A percentile compares a stretch with the other conserved stretches of the same genome.
Conservation (phyloP, 2,113 vertebrate genomes). For the Malaclemys terrapin region DNA sequence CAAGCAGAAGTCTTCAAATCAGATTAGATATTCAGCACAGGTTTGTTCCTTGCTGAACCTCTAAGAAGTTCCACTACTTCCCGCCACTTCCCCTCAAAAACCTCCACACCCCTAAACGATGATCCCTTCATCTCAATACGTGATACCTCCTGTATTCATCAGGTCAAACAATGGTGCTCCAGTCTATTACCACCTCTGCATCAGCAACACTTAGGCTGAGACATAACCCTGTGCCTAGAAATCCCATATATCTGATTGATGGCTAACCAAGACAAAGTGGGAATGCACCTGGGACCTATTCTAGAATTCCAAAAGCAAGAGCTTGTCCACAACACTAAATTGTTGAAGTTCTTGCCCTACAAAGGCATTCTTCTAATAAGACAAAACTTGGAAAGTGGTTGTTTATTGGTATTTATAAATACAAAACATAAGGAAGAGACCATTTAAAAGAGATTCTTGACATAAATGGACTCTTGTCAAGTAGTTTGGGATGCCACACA, state of each 20-base stretch:
- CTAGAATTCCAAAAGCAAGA: fast-evolving
- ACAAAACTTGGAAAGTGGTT: slow-evolving; percentile 54
- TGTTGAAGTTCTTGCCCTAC: fast-evolving
- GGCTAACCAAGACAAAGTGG: background rate
- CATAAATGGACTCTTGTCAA: slow-evolving; percentile 63
- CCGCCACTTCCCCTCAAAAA: background rate
- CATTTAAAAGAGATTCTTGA: slow-evolving; percentile 55
- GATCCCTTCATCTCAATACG: fast-evolving
- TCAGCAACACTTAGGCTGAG: background rate
- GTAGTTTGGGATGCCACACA: slow-evolving; percentile 46
- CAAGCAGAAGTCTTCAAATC: fast-evolving
- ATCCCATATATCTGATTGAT: background rate
- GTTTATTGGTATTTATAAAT: slow-evolving; percentile 77
- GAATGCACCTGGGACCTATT: fast-evolving
- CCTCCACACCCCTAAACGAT: fast-evolving
- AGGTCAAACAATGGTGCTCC: fast-evolving
- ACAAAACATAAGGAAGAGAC: slow-evolving; percentile 64
- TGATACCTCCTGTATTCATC: background rate
- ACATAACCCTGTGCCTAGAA: background rate
- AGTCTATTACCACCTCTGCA: background rate
- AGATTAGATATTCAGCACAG: fast-evolving
- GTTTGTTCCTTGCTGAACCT: fast-evolving
- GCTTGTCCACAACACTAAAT: fast-evolving
- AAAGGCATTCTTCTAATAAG: fast-evolving
- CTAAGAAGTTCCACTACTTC: fast-evolving